Evolutionary conservation across 2,113 vertebrate species (phyloP).

Genomic region (Murina feae): DNA sequence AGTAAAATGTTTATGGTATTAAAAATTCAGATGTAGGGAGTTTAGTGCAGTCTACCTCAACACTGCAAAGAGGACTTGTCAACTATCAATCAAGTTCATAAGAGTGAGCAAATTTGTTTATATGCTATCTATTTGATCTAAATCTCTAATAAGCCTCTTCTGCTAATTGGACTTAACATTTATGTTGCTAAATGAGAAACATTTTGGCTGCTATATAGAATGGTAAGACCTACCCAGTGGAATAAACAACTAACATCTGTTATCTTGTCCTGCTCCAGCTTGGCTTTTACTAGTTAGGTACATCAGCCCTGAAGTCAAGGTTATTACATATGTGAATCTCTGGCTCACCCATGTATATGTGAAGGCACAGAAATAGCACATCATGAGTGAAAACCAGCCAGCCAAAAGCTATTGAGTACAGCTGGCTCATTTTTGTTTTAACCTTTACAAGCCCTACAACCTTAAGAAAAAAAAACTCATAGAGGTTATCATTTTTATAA

Average conservation of each 20-base stretch:
- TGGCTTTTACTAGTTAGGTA: slow-evolving; percentile 83
- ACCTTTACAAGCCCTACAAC: slow-evolving; percentile 73
- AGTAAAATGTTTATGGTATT: slow-evolving; percentile 57
- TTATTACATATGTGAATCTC: slow-evolving; percentile 79
- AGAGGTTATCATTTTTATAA: slow-evolving; percentile 49
- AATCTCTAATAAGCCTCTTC: slow-evolving; percentile 81
- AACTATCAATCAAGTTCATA: slow-evolving; percentile 72
- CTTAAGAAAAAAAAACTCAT: slow-evolving; percentile 68
- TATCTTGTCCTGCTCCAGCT: slow-evolving; percentile 85
- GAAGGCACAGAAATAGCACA: slow-evolving; percentile 70
- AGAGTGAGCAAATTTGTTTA: slow-evolving; percentile 75
- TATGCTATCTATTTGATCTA: slow-evolving; percentile 80
- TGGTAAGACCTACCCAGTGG: slow-evolving; percentile 84
- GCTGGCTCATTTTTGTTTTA: slow-evolving; percentile 78
- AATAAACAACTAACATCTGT: slow-evolving; percentile 89
- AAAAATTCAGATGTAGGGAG: slow-evolving; percentile 55
- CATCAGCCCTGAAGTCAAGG: slow-evolving; percentile 81
- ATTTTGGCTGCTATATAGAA: slow-evolving; percentile 83
- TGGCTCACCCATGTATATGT: slow-evolving; percentile 73
- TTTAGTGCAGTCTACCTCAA: slow-evolving; percentile 15
- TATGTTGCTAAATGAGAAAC: slow-evolving; percentile 84
- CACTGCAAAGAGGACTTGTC: slow-evolving; percentile 56
- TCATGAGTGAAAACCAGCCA: slow-evolving; percentile 71
- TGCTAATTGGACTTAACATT: slow-evolving; percentile 85
- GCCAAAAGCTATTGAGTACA: slow-evolving; percentile 70